phyloP scores from a whole-genome alignment of 1,140 invertebrate genomes.

The Drosophila nannoptera region DNA sequence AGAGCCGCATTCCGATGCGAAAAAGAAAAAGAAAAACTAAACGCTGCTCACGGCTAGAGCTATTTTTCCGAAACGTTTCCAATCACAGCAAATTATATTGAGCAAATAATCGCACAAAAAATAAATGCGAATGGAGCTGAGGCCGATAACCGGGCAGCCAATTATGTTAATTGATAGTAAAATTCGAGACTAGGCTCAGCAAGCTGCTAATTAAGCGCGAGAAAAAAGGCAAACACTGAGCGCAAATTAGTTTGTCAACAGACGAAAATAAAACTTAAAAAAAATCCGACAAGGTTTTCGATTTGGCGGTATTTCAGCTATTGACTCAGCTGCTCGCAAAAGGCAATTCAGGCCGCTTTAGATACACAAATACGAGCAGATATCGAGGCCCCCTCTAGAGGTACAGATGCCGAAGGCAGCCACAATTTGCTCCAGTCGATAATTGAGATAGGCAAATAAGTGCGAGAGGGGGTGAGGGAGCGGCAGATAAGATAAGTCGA shows the following conservation, averaged over 20 bases:
- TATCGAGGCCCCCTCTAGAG: background rate
- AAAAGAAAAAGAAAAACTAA: conserved; percentile 15
- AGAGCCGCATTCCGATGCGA: conserved; percentile 35
- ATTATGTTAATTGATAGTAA: conserved; percentile 76
- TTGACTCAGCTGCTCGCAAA: conserved; percentile 55
- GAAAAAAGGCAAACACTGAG: conserved; percentile 23
- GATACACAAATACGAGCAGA: too few species aligned
- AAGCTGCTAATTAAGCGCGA: conserved; percentile 61
- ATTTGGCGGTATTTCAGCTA: conserved; percentile 32
- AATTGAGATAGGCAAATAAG: conserved; percentile 23
- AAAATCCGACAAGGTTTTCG: conserved; percentile 50
- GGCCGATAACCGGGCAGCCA: conserved; percentile 39
- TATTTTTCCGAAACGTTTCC: conserved; percentile 29
- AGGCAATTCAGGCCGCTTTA: conserved; percentile 49
- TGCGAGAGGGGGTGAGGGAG: background rate
- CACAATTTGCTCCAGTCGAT: conserved; percentile 22
- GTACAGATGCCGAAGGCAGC: background rate
- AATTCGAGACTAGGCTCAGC: conserved; percentile 48
- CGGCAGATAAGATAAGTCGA: conserved; percentile 1
- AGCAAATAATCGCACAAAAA: conserved; percentile 53
- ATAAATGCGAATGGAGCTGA: background rate
- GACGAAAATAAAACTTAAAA: background rate
- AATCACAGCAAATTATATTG: conserved; percentile 56
- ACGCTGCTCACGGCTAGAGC: conserved; percentile 13
- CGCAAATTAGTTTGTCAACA: conserved; percentile 70